Evolutionary conservation across 2,797 vertebrate species (phyloP).

Genomic region (Acanthis flammea): DNA sequence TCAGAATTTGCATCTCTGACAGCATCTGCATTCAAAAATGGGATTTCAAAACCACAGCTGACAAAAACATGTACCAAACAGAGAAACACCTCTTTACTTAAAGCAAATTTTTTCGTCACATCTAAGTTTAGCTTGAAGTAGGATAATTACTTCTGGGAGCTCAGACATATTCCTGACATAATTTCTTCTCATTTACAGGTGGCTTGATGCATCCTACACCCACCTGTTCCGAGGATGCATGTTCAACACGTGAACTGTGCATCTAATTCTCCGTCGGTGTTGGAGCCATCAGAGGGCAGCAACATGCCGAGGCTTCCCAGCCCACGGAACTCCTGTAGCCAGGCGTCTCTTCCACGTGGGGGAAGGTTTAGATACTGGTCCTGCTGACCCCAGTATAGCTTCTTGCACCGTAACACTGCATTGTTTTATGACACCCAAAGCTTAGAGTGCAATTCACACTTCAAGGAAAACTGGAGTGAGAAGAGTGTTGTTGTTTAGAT

Average conservation of each 20-base stretch:
- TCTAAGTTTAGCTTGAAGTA: neutral
- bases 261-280: neutral
- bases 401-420: neutral
- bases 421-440: neutral
- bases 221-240: neutral
- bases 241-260: neutral
- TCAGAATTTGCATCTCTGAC: neutral
- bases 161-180: neutral
- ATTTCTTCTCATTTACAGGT: neutral
- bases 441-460: neutral
- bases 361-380: neutral
- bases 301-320: neutral
- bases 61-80: neutral
- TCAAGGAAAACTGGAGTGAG: neutral
- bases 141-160: neutral
- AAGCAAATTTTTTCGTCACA: neutral
- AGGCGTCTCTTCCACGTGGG: fast-evolving
- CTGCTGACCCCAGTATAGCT: neutral
- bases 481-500: neutral
- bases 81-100: neutral
- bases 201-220: neutral
- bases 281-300: conserved; percentile 25
- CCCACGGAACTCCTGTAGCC: fast-evolving
- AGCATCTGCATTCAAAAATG: neutral
- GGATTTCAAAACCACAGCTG: neutral